Conservation (phyloP, 2,113 vertebrate genomes). For the Menidia beryllina region DNA sequence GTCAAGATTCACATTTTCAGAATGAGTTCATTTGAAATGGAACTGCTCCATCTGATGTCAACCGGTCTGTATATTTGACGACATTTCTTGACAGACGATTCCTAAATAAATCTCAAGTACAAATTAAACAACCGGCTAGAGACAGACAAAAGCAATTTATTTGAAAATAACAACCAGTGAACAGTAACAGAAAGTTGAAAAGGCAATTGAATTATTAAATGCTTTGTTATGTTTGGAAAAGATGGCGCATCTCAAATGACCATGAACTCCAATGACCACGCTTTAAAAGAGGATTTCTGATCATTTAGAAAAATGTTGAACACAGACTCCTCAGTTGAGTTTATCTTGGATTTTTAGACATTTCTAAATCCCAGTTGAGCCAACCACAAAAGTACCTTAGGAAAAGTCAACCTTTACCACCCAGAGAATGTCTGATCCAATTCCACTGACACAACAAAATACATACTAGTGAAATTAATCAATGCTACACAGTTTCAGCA, state of each 20-base stretch:
- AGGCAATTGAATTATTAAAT: slow-evolving; percentile 38
- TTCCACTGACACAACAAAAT: slow-evolving; percentile 77
- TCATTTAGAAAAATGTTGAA: slow-evolving; percentile 67
- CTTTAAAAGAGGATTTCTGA: slow-evolving; percentile 64
- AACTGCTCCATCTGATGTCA: slow-evolving; percentile 49
- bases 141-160: slow-evolving; percentile 30
- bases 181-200: slow-evolving; percentile 16
- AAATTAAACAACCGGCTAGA: slow-evolving; percentile 44
- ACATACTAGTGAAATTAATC: slow-evolving; percentile 57
- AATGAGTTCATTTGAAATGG: slow-evolving; percentile 69
- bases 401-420: slow-evolving; percentile 77
- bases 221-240: slow-evolving; percentile 38
- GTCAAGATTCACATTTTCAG: slow-evolving; percentile 76
- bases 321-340: slow-evolving; percentile 62
- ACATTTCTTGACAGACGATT: slow-evolving; percentile 60
- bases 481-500: slow-evolving; percentile 51
- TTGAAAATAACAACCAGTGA: slow-evolving; percentile 25
- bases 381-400: slow-evolving; percentile 70
- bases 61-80: slow-evolving; percentile 37
- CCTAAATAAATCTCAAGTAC: slow-evolving; percentile 39
- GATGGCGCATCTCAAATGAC: slow-evolving; percentile 33
- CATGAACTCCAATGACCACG: slow-evolving; percentile 38
- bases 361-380: slow-evolving; percentile 73
- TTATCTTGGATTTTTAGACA: slow-evolving; percentile 74
- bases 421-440: slow-evolving; percentile 74